Evolutionary conservation across 2,888 invertebrate genomes (phyloP), one percentile per base, ranked within the genome.

Genomic region (Lissocephala sabroskyi): DNA sequence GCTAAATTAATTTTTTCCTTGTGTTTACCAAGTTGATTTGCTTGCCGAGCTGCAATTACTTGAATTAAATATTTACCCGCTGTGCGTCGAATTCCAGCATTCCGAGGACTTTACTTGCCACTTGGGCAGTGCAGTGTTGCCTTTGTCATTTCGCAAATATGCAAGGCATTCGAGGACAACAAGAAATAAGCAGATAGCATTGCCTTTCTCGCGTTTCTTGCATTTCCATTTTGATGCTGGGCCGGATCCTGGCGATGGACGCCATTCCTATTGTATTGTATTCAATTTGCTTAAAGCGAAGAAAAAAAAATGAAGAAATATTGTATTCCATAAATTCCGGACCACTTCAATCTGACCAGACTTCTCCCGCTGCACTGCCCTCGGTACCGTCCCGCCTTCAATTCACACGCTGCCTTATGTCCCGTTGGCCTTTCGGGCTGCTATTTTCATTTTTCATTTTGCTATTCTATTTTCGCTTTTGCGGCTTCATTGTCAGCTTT

Each of bases 301-400:
- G 59, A 53, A 52, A 46, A 41, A 49, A 47, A 45, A 40, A 45
- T n/a, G 23, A 36, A 45, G 57, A 57, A 55, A 55, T 54, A 59
- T 49, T 56, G 66, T 76, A 76, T 76, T 74, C 63, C 74, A 70
- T 76, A 76, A 74, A 70, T 70, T 76, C 54, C 56, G 76, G 64
- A 71, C 73, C 76, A 68, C 67, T 68, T 68, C 67, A 68, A 68
- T 75, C 65, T 70, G 17, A 35, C 16, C 16, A 16, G 14, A 35
- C 29, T 50, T 49, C 47, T 46, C 47, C n/a, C n/a, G n/a, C n/a
- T 50, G 17, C 10, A n/a, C 3, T 23, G 3, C 37, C 18, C 49
- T 54, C 52, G 42, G 52, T 49, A 56, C 56, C 66, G 61, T 63
- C 66, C 56, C 67, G 61, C 76, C 75, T 75, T 71, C 61, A 55